phyloP scores from a whole-genome alignment of 2,888 invertebrate species.

The Patella pellucida region DNA sequence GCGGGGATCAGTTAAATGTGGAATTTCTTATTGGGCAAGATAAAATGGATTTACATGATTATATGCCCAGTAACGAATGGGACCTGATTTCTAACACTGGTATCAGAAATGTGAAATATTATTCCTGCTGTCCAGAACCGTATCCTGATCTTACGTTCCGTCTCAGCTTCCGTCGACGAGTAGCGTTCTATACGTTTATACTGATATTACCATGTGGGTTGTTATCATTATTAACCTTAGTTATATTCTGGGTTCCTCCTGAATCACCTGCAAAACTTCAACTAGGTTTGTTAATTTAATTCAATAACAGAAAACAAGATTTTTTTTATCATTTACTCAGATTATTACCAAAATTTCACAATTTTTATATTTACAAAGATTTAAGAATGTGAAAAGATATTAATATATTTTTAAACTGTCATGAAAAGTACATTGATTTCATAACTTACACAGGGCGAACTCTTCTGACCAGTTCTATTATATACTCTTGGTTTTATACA shows the following conservation, averaged over 20 bases:
- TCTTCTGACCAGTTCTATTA: no score
- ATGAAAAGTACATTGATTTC: no score
- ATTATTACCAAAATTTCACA: not conserved
- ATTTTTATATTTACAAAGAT: no score
- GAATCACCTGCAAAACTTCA: slow-evolving; percentile 70
- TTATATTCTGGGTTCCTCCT: slow-evolving; percentile 71
- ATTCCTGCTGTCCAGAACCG: slow-evolving; percentile 66
- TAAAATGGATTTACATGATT: slow-evolving; percentile 62
- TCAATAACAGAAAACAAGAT: no score
- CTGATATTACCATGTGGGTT: slow-evolving; percentile 69
- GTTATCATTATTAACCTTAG: slow-evolving; percentile 66
- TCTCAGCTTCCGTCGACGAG: slow-evolving; percentile 53
- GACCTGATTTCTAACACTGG: slow-evolving; percentile 61
- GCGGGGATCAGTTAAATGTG: slow-evolving; percentile 61
- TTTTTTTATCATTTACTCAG: no score
- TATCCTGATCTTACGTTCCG: slow-evolving; percentile 65
- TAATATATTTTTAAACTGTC: not conserved
- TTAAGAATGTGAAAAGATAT: not conserved
- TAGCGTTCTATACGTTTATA: slow-evolving; percentile 68
- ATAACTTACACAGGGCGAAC: no score
- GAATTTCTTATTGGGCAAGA: slow-evolving; percentile 50
- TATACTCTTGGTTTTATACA: no score
- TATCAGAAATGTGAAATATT: slow-evolving; percentile 57
- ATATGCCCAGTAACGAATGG: slow-evolving; percentile 70
- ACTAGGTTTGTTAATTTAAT: slow-evolving; percentile 60